Evolutionary conservation across 2,888 invertebrate genomes (phyloP), one percentile per base, ranked within the genome.

Genomic region (Trissolcus brochymenae): DNA sequence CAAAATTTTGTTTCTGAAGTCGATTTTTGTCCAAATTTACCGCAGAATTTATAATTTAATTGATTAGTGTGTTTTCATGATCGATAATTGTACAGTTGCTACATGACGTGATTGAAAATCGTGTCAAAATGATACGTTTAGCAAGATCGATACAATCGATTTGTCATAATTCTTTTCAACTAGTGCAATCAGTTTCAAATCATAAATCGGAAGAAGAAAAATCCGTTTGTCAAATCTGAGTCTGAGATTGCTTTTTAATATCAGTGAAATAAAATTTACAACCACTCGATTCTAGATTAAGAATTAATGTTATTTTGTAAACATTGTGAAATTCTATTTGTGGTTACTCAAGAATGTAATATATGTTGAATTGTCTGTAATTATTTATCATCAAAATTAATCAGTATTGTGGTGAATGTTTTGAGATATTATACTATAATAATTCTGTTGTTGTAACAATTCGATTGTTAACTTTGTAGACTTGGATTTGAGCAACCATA

Each of bases 401-500:
- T 16, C 4, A 16, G 16, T 46, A 46, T 46, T 35, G 35, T 35
- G 35, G 9, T 35, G 35, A 46, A 46, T 46, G 14, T n/a, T 46
- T 46, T 46, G n/a, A n/a, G 46, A 46, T 46, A 46, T 46, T 46
- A 35, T 35, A 35, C 35, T 35, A 35, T 35, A 35, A 11, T 11
- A 1, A 35, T 35, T 35, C 35, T 11, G 14, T 16, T 46, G 46
- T 62, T 41, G 41, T 40, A 40, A 40, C 7, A 25, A 53, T 40
- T 62, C 40, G 35, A 16, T 7, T 57, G 9, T 19, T 11, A 16
- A 16, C 16, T 14, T 14, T 1, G 16, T 21, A 50, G 53, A 57
- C 57, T 21, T 64, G 65, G 65, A 65, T 65, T 65, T 65, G 65
- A 65, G 16, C 35, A 56, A 62, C 35, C 29, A 41, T 11, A 49